These are phyloP conservation scores for Eurytoma adleriae DNA, from an alignment of 2,888 invertebrate genomes.

Conservation along the genomic window DNA sequence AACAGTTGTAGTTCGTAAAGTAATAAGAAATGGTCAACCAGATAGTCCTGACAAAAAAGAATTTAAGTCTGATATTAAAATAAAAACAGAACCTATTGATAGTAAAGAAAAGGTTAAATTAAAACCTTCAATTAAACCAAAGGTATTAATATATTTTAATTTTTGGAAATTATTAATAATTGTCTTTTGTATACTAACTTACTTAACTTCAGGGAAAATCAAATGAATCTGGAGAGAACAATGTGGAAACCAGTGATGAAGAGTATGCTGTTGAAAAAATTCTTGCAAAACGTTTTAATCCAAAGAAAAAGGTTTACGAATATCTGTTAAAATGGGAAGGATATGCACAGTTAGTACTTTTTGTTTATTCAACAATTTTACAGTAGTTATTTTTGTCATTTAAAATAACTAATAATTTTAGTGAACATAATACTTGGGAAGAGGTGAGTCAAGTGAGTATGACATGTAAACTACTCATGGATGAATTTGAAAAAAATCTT, in stretches of 20 bases:
- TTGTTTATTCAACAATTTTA: slow-evolving; percentile 29
- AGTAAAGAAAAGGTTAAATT: slow-evolving; percentile 67
- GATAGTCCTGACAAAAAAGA: slow-evolving; percentile 69
- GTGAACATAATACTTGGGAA: slow-evolving; percentile 91
- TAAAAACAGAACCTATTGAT: slow-evolving; percentile 63
- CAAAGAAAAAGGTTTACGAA: slow-evolving; percentile 85
- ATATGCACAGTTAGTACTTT: slow-evolving; percentile 81
- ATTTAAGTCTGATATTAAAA: slow-evolving; percentile 65
- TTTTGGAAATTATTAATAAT: not conserved
- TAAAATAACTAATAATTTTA: slow-evolving; percentile 49
- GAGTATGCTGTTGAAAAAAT: slow-evolving; percentile 90
- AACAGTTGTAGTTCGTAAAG: slow-evolving; percentile 71
- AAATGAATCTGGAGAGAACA: slow-evolving; percentile 43
- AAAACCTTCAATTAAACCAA: slow-evolving; percentile 69
- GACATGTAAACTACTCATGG: slow-evolving; percentile 86
- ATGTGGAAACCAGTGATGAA: slow-evolving; percentile 68
- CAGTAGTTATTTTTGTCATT: not conserved
- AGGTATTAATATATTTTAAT: slow-evolving; percentile 61
- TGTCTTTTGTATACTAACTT: slow-evolving; percentile 4
- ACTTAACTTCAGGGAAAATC: slow-evolving; percentile 32
- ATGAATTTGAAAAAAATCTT: slow-evolving; percentile 88
- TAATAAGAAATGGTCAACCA: slow-evolving; percentile 73
- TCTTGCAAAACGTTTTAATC: slow-evolving; percentile 89
- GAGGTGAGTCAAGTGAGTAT: slow-evolving; percentile 80
- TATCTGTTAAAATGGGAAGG: slow-evolving; percentile 93